Base-by-base conservation (phyloP, 2,888 invertebrate genomes). In the Hydrotaea cyrtoneurina region DNA sequence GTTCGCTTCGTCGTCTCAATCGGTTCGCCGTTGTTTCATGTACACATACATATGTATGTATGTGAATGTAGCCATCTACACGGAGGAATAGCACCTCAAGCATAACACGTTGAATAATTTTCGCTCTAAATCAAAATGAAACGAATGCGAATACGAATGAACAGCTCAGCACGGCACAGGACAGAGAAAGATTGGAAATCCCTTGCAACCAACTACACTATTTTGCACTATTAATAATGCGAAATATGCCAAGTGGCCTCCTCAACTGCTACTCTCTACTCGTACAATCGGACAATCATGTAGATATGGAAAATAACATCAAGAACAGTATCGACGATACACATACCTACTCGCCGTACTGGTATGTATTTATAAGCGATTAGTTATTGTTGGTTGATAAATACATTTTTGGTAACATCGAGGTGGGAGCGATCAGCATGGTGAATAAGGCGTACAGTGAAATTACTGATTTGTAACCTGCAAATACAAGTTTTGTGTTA, bases 211-310 rank as follows among this genome's bases (percentile, higher is more conserved):
- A 73, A 71, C 78, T 21, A 36, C 62, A 76, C 81, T 84, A 79
- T 84, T 84, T 81, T 76, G 81, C 78, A 73, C 78, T 76, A 81
- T 84, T 81, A 79, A 79, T 73, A 81, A 81, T 57, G 76, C 73
- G 75, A 59, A 80, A 69, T 21, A 46, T 23, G 69, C 2, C 11
- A 39, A 39, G 76, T 46, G 19, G 66, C 19, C 21, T n/a, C 3
- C 46, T 43, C 13, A 15, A 15, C 69, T 26, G 15, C 59, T 26
- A 3, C 23, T 57, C 5, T n/a, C 23, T 57, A 0, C 21, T 43
- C 73, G 80, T 69, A n/a, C n/a, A n/a, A n/a, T n/a, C 53, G 59
- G 69, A 75, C 75, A 76, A 79, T 76, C 78, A 72, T 78, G 74
- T 64, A 57, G 43, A n/a, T 31, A 31, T 31, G 55, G 11, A 53